Evolutionary conservation across 2,888 invertebrate genomes (phyloP).

Genomic region (Theretra japonica): DNA sequence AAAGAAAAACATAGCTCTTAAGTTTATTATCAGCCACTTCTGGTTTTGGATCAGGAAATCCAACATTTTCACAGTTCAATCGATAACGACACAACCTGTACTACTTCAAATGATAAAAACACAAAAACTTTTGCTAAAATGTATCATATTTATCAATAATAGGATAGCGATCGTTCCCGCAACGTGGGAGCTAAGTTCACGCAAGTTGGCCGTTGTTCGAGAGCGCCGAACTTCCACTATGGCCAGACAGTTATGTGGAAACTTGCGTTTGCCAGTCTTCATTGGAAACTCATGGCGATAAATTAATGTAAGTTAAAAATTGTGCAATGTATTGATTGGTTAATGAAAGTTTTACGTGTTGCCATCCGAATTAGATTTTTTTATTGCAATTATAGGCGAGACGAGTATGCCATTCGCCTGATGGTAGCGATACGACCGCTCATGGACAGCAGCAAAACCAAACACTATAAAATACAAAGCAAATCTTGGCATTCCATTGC

Average conservation of each 20-base stretch:
- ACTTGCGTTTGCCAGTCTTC: conserved; percentile 46
- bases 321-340: background rate
- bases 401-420: too few species aligned
- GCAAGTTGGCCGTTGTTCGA: conserved; percentile 35
- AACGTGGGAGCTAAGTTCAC: background rate
- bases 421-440: too few species aligned
- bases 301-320: background rate
- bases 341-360: too few species aligned
- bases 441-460: too few species aligned
- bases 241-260: conserved; percentile 44
- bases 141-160: background rate
- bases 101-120: background rate
- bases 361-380: too few species aligned
- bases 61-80: background rate
- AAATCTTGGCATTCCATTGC: too few species aligned
- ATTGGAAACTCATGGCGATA: conserved; percentile 34
- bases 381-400: too few species aligned
- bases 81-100: background rate
- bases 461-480: too few species aligned
- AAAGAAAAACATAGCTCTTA: too few species aligned
- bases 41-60: too few species aligned
- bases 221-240: conserved; percentile 31
- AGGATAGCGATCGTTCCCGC: background rate
- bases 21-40: too few species aligned
- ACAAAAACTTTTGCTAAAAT: background rate